Percentiles rank a stretch among this genome's conserved stretches.
Conservation (phyloP, 1,140 invertebrate genomes). For the Bombus superbus region DNA sequence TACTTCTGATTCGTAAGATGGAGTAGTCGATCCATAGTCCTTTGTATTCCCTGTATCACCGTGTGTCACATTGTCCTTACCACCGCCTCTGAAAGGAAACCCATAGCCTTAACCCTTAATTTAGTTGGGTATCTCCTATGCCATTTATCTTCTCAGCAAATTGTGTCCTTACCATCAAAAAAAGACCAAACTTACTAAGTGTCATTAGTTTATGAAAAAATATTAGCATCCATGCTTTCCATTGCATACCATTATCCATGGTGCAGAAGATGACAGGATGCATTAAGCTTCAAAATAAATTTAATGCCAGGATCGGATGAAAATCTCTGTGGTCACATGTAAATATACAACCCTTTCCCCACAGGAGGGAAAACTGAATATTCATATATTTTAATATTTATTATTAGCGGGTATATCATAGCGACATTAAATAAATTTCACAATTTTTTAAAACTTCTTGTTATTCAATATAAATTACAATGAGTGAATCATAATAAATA, state of each 20-base stretch:
- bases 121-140: slow-evolving; percentile 48
- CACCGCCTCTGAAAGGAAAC: slow-evolving; percentile 76
- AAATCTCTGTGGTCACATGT: slow-evolving; percentile 60
- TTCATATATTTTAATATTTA: slow-evolving; percentile 40
- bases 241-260: slow-evolving; percentile 61
- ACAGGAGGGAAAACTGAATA: slow-evolving; percentile 20
- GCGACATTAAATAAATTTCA: neutral
- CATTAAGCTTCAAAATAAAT: slow-evolving; percentile 64
- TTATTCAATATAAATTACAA: neutral
- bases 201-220: slow-evolving; percentile 62
- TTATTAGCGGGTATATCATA: neutral
- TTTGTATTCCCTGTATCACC: slow-evolving; percentile 61
- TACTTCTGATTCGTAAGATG: slow-evolving; percentile 69
- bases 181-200: slow-evolving; percentile 61
- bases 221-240: slow-evolving; percentile 62
- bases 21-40: slow-evolving; percentile 67
- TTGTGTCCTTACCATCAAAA: slow-evolving; percentile 55
- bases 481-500: neutral
- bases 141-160: slow-evolving; percentile 52
- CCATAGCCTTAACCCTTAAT: slow-evolving; percentile 69
- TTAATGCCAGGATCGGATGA: slow-evolving; percentile 56
- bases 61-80: slow-evolving; percentile 69
- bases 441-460: neutral
- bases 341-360: slow-evolving; percentile 49
- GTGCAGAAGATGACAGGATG: slow-evolving; percentile 60